Evolutionary conservation across 2,113 vertebrate species (phyloP).

Genomic region (Paramisgurnus dabryanus): DNA sequence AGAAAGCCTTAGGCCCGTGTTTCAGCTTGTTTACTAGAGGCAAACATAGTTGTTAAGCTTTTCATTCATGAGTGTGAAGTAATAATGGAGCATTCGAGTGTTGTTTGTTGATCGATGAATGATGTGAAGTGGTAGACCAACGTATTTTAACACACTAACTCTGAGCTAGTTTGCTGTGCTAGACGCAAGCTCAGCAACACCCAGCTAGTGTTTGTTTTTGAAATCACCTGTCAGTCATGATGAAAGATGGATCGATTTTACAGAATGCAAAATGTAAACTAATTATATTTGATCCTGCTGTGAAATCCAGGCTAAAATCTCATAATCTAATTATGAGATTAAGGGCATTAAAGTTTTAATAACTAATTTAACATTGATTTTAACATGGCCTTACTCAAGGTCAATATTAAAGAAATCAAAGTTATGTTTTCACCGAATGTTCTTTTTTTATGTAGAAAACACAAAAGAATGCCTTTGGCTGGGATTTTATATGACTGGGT

Average conservation of each 20-base stretch:
- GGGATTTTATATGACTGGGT: too few relatives aligned
- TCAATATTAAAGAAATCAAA: too few relatives aligned
- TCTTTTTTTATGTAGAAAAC: too few relatives aligned
- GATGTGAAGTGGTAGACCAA: not conserved
- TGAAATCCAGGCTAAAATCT: too few relatives aligned
- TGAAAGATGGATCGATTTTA: not conserved
- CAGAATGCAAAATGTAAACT: too few relatives aligned
- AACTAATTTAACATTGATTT: too few relatives aligned
- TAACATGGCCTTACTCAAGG: too few relatives aligned
- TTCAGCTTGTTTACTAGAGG: constrained; percentile 44
- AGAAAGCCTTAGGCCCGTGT: constrained; percentile 44
- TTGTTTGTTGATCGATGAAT: not conserved
- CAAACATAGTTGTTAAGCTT: constrained; percentile 4
- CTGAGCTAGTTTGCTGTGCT: not conserved
- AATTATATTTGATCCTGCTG: too few relatives aligned
- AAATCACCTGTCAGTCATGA: constrained; percentile 4
- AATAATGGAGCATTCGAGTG: not conserved
- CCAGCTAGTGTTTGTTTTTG: constrained; percentile 21
- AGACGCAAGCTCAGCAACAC: not conserved
- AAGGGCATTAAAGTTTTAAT: too few relatives aligned
- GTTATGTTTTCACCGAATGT: too few relatives aligned
- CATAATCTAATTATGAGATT: too few relatives aligned
- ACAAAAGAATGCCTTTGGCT: too few relatives aligned
- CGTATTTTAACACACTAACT: not conserved
- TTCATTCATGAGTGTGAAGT: not conserved